Evolutionary conservation across 2,888 invertebrate genomes (phyloP).

Genomic region (Yponomeuta plumbellus): DNA sequence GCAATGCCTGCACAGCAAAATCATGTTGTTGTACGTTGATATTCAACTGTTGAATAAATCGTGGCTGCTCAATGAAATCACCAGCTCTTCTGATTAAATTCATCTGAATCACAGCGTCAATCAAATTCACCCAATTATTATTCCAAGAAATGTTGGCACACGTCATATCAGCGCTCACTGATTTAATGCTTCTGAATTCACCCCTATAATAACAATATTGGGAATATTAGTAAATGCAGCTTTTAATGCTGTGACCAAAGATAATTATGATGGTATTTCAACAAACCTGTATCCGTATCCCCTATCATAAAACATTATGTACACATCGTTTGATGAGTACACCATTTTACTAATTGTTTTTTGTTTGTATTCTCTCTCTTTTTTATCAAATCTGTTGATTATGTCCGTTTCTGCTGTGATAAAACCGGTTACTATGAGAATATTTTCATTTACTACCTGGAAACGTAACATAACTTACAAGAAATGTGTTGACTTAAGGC

Average conservation of each 20-base stretch:
- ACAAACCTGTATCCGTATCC: neutral
- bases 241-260: too few relatives aligned
- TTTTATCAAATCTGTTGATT: neutral
- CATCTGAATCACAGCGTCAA: slow-evolving; percentile 86
- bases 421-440: neutral
- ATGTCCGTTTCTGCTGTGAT: neutral
- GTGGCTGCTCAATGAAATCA: slow-evolving; percentile 76
- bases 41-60: neutral
- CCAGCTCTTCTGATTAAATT: slow-evolving; percentile 75
- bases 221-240: neutral
- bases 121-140: slow-evolving; percentile 83
- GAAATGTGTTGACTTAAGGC: too few relatives aligned
- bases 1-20: neutral
- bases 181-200: slow-evolving; percentile 6
- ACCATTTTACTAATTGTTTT: neutral
- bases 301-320: neutral
- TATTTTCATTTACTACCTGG: neutral
- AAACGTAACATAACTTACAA: neutral
- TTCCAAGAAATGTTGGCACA: slow-evolving; percentile 61
- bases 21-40: slow-evolving; percentile 8
- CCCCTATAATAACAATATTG: neutral
- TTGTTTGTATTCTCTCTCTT: neutral
- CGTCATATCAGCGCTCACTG: neutral
- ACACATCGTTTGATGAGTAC: neutral
- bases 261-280: too few relatives aligned